Base-by-base conservation (phyloP, 2,888 invertebrate genomes). In the Melipona bicolor region DNA sequence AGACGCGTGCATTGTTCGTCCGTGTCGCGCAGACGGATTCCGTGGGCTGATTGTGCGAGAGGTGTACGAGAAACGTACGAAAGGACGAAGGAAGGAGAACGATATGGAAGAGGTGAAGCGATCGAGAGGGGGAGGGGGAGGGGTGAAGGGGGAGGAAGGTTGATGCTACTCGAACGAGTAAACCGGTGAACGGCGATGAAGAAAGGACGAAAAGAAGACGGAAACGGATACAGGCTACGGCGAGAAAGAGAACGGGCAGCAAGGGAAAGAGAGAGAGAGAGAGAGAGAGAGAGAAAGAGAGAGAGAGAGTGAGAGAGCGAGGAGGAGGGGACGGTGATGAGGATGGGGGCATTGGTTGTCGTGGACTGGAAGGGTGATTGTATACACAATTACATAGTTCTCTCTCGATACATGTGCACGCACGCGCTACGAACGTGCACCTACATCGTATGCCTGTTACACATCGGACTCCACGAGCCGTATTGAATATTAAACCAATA, bases 401-500 rank as follows among this genome's bases (percentile, higher is more conserved):
- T 56, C n/a, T 56, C n/a, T 59, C 65, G 80, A 83, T 83, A 79
- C 85, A 83, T 84, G 78, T 82, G 82, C 83, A 88, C 80, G 87
- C 86, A 84, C 86, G 89, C 85, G 83, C 79, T n/a, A 81, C 78
- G 59, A 70, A 74, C 73, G 77, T 77, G 88, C 87, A 78, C 82
- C 87, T 87, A 87, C 83, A 89, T 85, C 88, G 87, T 36, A 1
- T 9, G 71, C 81, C 75, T 81, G 88, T 89, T 88, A 89, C 86
- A 89, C 84, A 83, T 88, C 75, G 86, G 83, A 87, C 87, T 89
- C 43, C 87, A 83, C 87, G 86, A 88, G 90, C 85, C 90, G 88
- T 90, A 91, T 91, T 91, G 91, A 91, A 91, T 91, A 91, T 91
- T 91, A 91, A 91, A 91, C 91, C 91, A 91, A 91, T 91, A 91